Percentiles rank a stretch among this genome's conserved stretches.
Evolutionary conservation across 2,113 vertebrate genomes (phyloP).

Genomic region (Megaceryle maxima): DNA sequence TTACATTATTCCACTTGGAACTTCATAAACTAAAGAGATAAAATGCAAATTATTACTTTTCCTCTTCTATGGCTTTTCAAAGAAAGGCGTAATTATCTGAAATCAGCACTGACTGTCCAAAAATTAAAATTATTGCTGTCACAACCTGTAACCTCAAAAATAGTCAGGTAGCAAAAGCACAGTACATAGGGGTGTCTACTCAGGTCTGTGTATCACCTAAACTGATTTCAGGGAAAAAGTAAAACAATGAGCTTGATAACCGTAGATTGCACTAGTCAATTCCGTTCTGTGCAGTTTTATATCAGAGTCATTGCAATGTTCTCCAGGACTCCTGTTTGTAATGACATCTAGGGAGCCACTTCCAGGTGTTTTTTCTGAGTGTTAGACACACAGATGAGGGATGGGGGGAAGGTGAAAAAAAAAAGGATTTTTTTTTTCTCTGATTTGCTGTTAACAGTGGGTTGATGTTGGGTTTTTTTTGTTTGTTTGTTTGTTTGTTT

Average conservation of each 20-base stretch:
- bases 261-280: fast-evolving
- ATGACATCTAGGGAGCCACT: background rate
- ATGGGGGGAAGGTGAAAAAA: background rate
- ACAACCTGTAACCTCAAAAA: background rate
- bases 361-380: background rate
- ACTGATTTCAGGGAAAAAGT: background rate
- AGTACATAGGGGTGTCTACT: background rate
- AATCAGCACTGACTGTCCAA: background rate
- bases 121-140: background rate
- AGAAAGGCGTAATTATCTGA: background rate
- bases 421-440: background rate
- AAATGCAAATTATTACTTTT: background rate
- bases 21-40: background rate
- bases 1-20: background rate
- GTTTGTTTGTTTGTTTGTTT: too few species aligned
- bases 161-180: background rate
- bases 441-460: background rate
- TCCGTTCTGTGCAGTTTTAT: background rate
- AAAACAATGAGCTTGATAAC: background rate
- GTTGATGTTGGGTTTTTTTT: too few species aligned
- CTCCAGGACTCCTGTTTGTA: background rate
- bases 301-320: background rate
- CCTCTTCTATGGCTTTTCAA: background rate
- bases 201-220: background rate
- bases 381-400: fast-evolving